Evolutionary conservation across 2,888 invertebrate genomes (phyloP).

Genomic region (Epirrita christyi): DNA sequence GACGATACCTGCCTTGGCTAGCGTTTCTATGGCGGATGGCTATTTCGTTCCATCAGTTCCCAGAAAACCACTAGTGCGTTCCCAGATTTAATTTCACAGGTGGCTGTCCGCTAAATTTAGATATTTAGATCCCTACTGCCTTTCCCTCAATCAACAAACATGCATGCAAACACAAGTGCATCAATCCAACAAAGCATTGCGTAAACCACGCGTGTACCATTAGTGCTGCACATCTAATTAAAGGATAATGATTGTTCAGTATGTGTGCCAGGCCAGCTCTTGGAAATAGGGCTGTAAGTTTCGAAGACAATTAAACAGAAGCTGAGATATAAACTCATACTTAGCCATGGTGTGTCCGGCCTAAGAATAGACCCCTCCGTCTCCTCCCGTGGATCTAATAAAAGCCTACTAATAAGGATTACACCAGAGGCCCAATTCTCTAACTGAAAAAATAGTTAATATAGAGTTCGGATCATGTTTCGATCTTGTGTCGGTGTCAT

Average conservation of each 20-base stretch:
- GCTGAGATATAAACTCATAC: no score
- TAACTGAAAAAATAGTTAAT: no score
- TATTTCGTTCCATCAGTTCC: no score
- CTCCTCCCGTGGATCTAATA: no score
- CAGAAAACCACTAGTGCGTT: background rate
- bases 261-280: slow-evolving; percentile 56
- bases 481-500: no score
- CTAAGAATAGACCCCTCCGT: no score
- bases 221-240: slow-evolving; percentile 65
- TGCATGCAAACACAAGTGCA: slow-evolving; percentile 29
- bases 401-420: no score
- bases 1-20: no score
- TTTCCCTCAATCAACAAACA: slow-evolving; percentile 36
- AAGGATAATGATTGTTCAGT: slow-evolving; percentile 60
- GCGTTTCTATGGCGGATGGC: no score
- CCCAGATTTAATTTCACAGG: slow-evolving; percentile 13
- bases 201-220: slow-evolving; percentile 56
- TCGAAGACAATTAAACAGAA: slow-evolving; percentile 15
- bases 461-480: no score
- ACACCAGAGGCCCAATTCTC: no score
- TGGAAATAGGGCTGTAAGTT: slow-evolving; percentile 34
- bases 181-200: slow-evolving; percentile 49
- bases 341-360: no score
- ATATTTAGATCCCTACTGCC: slow-evolving; percentile 13
- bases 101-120: slow-evolving; percentile 1